phyloP scores from a whole-genome alignment of 2,888 invertebrate species.

The Octonoba sinensis region DNA sequence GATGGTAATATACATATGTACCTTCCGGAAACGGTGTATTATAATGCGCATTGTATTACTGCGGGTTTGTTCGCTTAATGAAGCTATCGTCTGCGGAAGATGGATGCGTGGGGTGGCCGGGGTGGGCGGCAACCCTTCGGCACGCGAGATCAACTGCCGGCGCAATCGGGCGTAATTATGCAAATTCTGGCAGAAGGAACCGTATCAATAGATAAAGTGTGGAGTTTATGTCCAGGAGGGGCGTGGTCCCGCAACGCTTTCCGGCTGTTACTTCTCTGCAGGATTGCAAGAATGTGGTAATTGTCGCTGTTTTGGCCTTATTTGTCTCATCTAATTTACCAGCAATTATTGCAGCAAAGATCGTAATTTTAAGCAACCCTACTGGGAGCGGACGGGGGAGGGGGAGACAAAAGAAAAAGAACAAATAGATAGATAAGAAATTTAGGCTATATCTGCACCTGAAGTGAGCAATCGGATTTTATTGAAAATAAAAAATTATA shows the following conservation, averaged over 20 bases:
- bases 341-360: too few species aligned
- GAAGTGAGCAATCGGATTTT: too few species aligned
- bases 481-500: too few species aligned
- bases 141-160: conserved; percentile 27
- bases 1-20: not conserved
- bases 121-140: conserved; percentile 31
- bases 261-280: conserved; percentile 46
- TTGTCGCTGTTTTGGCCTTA: conserved; percentile 10
- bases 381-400: too few species aligned
- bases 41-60: conserved; percentile 46
- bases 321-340: too few species aligned
- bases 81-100: conserved; percentile 49
- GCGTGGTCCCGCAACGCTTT: conserved; percentile 41
- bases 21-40: conserved; percentile 27
- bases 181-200: conserved; percentile 41
- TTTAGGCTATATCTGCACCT: too few species aligned
- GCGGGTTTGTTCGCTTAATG: conserved; percentile 37
- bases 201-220: conserved; percentile 57
- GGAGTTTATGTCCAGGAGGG: conserved; percentile 35
- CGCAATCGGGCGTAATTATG: conserved; percentile 48
- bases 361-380: too few species aligned
- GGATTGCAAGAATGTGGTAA: not conserved
- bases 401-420: too few species aligned
- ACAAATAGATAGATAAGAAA: too few species aligned
- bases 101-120: conserved; percentile 18